Conservation (phyloP, 2,888 invertebrate genomes). For the Ochlodes sylvanus region DNA sequence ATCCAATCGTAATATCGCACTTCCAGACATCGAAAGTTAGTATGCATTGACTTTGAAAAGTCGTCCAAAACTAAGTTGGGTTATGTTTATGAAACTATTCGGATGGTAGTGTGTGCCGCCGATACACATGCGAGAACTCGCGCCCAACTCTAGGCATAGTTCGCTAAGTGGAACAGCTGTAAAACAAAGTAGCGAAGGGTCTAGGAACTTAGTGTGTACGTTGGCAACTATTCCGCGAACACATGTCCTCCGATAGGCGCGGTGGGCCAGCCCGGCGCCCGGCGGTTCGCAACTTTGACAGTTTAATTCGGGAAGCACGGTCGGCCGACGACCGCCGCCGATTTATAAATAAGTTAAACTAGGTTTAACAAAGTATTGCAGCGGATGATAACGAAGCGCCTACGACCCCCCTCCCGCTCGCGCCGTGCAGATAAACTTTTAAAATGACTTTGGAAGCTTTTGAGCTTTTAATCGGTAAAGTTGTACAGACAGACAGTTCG, state of each 20-base stretch:
- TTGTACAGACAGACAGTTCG: conserved; percentile 86
- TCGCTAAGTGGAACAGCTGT: conserved; percentile 85
- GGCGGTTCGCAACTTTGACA: conserved; percentile 70
- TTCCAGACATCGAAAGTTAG: conserved; percentile 84
- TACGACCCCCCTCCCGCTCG: conserved; percentile 62
- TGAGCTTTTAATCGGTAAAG: conserved; percentile 86
- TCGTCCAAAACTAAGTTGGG: conserved; percentile 85
- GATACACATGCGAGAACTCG: conserved; percentile 84
- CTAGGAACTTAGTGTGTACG: conserved; percentile 83
- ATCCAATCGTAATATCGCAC: conserved; percentile 84
- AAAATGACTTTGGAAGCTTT: conserved; percentile 86
- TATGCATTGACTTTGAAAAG: conserved; percentile 86
- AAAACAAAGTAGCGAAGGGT: conserved; percentile 85
- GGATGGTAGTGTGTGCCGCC: conserved; percentile 82
- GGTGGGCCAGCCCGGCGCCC: conserved; percentile 43
- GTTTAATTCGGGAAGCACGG: conserved; percentile 67
- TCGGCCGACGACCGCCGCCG: conserved; percentile 71
- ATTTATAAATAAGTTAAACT: conserved; percentile 83
- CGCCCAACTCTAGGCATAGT: conserved; percentile 84
- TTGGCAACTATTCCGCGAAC: conserved; percentile 71
- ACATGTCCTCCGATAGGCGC: conserved; percentile 64
- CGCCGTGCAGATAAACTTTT: conserved; percentile 85
- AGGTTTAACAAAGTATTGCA: conserved; percentile 81
- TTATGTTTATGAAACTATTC: conserved; percentile 86
- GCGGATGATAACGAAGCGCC: conserved; percentile 78